These are phyloP conservation scores for Nomada ruficornis DNA, from an alignment of 2,888 invertebrate species.

Conservation along the genomic window DNA sequence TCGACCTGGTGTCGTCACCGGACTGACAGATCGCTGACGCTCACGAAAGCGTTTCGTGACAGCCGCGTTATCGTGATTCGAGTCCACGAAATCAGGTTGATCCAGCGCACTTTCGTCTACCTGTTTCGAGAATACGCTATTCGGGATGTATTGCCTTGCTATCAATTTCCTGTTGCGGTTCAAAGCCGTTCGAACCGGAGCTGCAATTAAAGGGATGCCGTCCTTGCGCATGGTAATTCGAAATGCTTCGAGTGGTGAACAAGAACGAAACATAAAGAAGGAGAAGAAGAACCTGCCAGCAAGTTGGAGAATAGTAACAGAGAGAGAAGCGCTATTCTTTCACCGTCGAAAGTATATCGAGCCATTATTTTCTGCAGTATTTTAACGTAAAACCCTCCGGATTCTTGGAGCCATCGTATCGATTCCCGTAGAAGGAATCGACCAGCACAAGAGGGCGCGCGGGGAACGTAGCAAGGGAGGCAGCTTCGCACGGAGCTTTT, in stretches of 20 bases:
- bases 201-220: slow-evolving; percentile 77
- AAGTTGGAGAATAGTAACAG: slow-evolving; percentile 24
- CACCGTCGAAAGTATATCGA: slow-evolving; percentile 66
- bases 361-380: slow-evolving; percentile 79
- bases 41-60: slow-evolving; percentile 60
- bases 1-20: slow-evolving; percentile 58
- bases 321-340: slow-evolving; percentile 53
- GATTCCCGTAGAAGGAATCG: slow-evolving; percentile 74
- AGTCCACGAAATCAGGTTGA: slow-evolving; percentile 55
- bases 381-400: slow-evolving; percentile 79
- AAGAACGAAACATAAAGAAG: slow-evolving; percentile 5
- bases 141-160: slow-evolving; percentile 65
- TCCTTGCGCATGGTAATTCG: slow-evolving; percentile 74
- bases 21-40: slow-evolving; percentile 63
- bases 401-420: slow-evolving; percentile 80
- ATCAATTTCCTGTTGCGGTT: slow-evolving; percentile 65
- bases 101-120: slow-evolving; percentile 1
- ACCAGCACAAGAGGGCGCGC: slow-evolving; percentile 62
- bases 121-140: slow-evolving; percentile 60
- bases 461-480: slow-evolving; percentile 60
- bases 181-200: slow-evolving; percentile 63
- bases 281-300: slow-evolving; percentile 11
- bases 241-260: neutral
- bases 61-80: slow-evolving; percentile 52
- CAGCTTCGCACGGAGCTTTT: slow-evolving; percentile 79